Percentiles rank a stretch among this genome's conserved stretches.
These are phyloP conservation scores for Medauroidea extradentata DNA, from an alignment of 1,140 invertebrate genomes.

Conservation along the genomic window DNA sequence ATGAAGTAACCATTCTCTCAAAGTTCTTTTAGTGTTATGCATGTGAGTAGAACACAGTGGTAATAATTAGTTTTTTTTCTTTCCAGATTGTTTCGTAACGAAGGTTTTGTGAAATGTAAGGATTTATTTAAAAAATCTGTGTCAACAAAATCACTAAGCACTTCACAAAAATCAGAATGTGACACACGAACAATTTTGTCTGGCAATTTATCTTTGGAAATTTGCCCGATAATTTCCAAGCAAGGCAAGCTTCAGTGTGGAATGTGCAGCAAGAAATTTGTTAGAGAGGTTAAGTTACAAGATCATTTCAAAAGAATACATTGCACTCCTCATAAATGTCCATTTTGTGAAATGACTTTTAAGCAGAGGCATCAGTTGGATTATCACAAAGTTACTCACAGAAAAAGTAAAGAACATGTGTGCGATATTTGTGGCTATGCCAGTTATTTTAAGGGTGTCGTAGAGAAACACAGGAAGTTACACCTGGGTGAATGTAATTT, in stretches of 20 bases:
- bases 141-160: too few species aligned
- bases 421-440: constrained; percentile 4
- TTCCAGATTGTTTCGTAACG: too few species aligned
- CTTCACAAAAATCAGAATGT: too few species aligned
- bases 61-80: too few species aligned
- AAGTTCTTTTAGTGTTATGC: too few species aligned
- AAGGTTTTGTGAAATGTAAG: too few species aligned
- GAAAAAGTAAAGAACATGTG: neutral
- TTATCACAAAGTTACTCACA: neutral
- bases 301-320: neutral
- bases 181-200: too few species aligned
- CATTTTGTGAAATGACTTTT: neutral
- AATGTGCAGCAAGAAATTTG: neutral
- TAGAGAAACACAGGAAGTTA: neutral
- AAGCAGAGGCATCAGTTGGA: neutral
- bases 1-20: too few species aligned
- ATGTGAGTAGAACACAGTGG: too few species aligned
- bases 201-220: too few species aligned
- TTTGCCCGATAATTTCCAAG: too few species aligned
- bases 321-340: neutral
- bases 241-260: neutral
- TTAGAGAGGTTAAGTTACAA: neutral
- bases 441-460: neutral
- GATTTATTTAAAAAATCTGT: too few species aligned
- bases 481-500: neutral